Conservation (phyloP, 2,113 vertebrate species). For the Orycteropus afer region DNA sequence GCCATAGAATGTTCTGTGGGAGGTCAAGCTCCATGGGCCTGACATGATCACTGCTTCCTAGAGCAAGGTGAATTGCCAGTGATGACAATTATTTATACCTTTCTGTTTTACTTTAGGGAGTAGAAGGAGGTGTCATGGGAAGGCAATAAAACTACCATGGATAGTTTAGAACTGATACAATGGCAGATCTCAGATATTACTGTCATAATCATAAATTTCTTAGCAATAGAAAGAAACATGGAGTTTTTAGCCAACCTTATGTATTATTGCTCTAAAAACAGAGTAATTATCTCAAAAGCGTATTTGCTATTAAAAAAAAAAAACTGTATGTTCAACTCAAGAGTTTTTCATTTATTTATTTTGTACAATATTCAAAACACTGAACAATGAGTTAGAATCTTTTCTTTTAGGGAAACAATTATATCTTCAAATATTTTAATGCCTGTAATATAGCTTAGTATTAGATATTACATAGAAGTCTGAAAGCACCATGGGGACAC, state of each 20-base stretch:
- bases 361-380: background rate
- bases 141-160: background rate
- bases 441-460: background rate
- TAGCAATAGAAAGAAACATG: background rate
- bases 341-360: background rate
- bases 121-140: background rate
- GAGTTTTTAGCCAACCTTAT: background rate
- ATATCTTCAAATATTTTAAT: background rate
- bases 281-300: background rate
- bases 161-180: background rate
- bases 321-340: background rate
- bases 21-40: background rate
- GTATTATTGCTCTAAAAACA: background rate
- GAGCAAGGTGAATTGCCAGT: background rate
- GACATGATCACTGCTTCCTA: background rate
- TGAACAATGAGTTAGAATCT: background rate
- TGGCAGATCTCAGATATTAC: background rate
- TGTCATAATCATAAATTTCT: background rate
- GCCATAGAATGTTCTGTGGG: background rate
- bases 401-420: background rate
- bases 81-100: background rate
- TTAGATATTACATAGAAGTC: accelerated
- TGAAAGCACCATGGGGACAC: background rate
- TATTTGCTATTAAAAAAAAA: background rate
- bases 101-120: background rate